Evolutionary conservation across 2,113 vertebrate genomes (phyloP).

Genomic region (Saccopteryx leptura): DNA sequence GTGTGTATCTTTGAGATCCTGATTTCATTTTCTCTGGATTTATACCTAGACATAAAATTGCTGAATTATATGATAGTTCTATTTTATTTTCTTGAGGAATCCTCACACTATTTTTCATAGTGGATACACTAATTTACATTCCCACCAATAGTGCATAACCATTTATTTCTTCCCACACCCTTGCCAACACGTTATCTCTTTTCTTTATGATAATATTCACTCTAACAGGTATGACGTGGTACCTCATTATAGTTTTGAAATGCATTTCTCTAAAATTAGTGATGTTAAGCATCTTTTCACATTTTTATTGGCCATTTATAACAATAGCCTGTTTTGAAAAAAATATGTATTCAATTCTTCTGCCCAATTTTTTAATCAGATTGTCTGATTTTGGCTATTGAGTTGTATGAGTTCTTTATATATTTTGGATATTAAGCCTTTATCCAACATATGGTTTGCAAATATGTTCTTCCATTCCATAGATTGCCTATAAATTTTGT

Average conservation of each 20-base stretch:
- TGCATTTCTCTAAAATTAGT: neutral
- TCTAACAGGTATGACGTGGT: neutral
- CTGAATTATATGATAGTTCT: neutral
- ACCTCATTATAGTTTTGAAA: neutral
- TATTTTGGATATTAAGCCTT: neutral
- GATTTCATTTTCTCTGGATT: too few species aligned
- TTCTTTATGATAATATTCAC: neutral
- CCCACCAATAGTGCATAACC: neutral
- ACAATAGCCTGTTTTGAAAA: neutral
- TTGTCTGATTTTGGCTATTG: neutral
- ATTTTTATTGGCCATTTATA: too few species aligned
- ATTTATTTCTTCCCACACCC: neutral
- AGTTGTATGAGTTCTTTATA: neutral
- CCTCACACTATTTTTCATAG: neutral
- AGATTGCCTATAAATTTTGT: neutral
- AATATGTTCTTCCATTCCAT: neutral
- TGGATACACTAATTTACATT: neutral
- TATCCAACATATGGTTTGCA: too few species aligned
- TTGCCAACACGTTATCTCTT: neutral
- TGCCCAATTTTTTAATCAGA: neutral
- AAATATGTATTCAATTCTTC: neutral
- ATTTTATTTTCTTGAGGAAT: neutral
- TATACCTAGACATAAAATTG: neutral
- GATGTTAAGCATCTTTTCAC: too few species aligned
- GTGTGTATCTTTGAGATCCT: too few species aligned